Percentiles rank a stretch among this genome's conserved stretches.
Conservation (phyloP, 1,140 invertebrate species). For the Sinonovacula constricta region DNA sequence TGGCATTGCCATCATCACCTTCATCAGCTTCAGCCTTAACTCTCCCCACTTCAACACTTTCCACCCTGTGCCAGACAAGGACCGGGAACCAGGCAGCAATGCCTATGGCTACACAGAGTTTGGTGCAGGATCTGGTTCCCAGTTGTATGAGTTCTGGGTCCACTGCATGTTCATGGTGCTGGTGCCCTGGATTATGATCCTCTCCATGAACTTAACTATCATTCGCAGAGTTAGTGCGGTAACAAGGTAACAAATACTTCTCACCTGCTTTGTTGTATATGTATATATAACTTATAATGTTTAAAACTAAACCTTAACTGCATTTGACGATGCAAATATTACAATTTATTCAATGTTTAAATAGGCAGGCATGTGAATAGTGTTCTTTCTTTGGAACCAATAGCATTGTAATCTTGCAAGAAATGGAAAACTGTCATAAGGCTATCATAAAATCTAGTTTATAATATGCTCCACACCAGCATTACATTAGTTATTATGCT, state of each 20-base stretch:
- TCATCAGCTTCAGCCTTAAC: constrained; percentile 49
- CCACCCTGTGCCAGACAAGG: constrained; percentile 8
- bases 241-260: constrained; percentile 9
- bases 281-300: no score
- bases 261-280: no score
- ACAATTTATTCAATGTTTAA: no score
- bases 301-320: no score
- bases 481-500: no score
- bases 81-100: constrained; percentile 4
- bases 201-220: constrained; percentile 61
- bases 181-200: constrained; percentile 59
- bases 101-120: constrained; percentile 52
- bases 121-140: constrained; percentile 38
- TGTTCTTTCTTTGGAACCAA: no score
- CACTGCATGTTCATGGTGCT: constrained; percentile 65
- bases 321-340: no score
- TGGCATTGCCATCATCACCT: constrained; percentile 47
- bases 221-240: constrained; percentile 20
- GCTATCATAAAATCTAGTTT: no score
- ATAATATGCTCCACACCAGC: no score
- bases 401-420: no score
- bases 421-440: no score
- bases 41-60: constrained; percentile 60
- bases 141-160: constrained; percentile 64
- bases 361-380: no score